Conservation (phyloP, 1,140 invertebrate species). For the Eupristina koningsbergeri region DNA sequence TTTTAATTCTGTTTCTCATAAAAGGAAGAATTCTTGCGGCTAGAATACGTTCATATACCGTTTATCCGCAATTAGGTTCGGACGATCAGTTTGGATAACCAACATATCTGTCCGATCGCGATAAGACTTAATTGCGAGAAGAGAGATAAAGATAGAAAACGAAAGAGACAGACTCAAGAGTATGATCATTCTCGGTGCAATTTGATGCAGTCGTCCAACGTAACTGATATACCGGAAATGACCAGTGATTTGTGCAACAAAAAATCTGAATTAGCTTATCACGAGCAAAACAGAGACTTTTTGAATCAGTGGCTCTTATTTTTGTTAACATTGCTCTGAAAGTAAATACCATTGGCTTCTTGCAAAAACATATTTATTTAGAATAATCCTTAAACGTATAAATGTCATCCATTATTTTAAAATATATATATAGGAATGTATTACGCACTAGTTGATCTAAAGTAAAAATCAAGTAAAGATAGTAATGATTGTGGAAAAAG, state of each 20-base stretch:
- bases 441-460: too few relatives aligned
- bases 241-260: conserved; percentile 28
- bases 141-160: conserved; percentile 3
- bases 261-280: conserved; percentile 33
- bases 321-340: neutral
- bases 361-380: neutral
- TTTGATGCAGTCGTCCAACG: conserved; percentile 34
- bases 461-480: too few relatives aligned
- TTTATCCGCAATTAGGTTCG: conserved; percentile 30
- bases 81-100: conserved; percentile 31
- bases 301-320: neutral
- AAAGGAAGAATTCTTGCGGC: neutral
- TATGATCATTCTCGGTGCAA: conserved; percentile 26
- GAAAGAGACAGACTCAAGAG: neutral
- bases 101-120: conserved; percentile 23
- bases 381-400: too few relatives aligned
- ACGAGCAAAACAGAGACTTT: neutral
- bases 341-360: neutral
- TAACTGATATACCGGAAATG: conserved; percentile 47
- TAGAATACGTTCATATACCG: neutral
- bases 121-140: conserved; percentile 38
- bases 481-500: too few relatives aligned
- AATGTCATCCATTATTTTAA: too few relatives aligned
- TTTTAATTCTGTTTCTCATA: neutral
- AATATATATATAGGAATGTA: too few relatives aligned